Evolutionary conservation across 2,888 invertebrate species (phyloP).

Genomic region (Parnassius mnemosyne): DNA sequence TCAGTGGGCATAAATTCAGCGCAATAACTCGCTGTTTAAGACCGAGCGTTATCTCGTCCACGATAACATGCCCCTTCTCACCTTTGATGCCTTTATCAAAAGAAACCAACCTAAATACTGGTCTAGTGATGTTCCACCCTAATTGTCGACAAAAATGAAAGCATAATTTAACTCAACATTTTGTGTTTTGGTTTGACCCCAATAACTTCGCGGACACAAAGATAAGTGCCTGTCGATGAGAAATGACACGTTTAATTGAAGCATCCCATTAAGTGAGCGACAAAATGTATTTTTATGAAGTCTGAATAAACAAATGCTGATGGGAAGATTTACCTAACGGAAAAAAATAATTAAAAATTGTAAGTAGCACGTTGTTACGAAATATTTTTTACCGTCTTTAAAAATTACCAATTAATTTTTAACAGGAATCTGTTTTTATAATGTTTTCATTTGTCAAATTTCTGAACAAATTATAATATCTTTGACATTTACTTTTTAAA

Average conservation of each 20-base stretch:
- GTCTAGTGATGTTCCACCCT: constrained; percentile 21
- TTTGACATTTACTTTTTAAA: no score
- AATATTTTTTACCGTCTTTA: constrained; percentile 11
- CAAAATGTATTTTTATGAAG: constrained; percentile 27
- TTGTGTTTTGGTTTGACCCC: constrained; percentile 24
- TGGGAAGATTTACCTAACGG: constrained; percentile 26
- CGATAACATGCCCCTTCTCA: constrained; percentile 34
- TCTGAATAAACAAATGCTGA: constrained; percentile 30
- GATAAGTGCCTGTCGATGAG: constrained; percentile 35
- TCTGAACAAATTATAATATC: neutral
- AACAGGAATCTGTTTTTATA: constrained; percentile 6
- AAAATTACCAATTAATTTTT: constrained; percentile 18
- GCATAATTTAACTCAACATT: constrained; percentile 2
- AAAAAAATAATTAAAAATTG: constrained; percentile 20
- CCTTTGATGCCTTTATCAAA: constrained; percentile 35
- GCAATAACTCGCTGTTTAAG: constrained; percentile 29
- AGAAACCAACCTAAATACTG: constrained; percentile 29
- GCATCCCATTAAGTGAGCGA: constrained; percentile 29
- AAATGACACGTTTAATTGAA: constrained; percentile 38
- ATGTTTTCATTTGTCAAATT: neutral
- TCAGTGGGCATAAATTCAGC: constrained; percentile 25
- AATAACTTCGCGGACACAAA: constrained; percentile 28
- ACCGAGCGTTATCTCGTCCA: constrained; percentile 30
- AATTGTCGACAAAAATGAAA: constrained; percentile 17
- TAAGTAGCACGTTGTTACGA: constrained; percentile 8